Base-by-base conservation (phyloP, 1,140 invertebrate species). In the Leptestheria dahalacensis region DNA sequence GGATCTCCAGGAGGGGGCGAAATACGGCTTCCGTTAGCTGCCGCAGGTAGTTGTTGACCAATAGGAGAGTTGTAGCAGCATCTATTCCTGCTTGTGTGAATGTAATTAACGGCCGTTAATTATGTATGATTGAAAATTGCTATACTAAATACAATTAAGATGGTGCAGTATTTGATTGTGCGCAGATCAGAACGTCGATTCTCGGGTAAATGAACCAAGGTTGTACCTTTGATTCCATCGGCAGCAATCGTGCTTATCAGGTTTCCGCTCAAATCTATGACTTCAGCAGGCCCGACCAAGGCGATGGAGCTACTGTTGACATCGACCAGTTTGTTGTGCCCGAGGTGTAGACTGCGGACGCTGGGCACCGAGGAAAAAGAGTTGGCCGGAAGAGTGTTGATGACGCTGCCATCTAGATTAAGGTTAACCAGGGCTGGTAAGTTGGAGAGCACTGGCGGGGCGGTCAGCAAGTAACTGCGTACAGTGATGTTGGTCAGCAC, bases 341-440 rank as follows among this genome's bases (percentile, higher is more conserved):
- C 58, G 15, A 60, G 58, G 21, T 52, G 28, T 12, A 60, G 48
- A 23, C 41, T 29, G 11, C 29, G 48, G 15, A 60, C 20, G 49
- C 58, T 60, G 2, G 58, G 18, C 0, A 60, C 28, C 11, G 48
- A n/a, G 3, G 58, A 28, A 29, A 60, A 60, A 4, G 58, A 28
- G 12, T 46, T 52, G 23, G 47, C 49, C 4, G 23, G 24, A 23
- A 60, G n/a, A 11, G 15, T 52, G 12, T 10, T 15, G 3, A 60
- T 50, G 33, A 28, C 21, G 25, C 51, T 60, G 15, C 58, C 51
- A 29, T 60, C 58, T 52, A 60, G 33, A 60, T 60, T 60, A 2
- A 60, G 48, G 11, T 29, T 3, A 23, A 23, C n/a, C 12, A 60
- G 41, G 18, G 58, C 58, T 20, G 58, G 58, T 3, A 60, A 49